These are phyloP conservation scores for Drosophila ezoana DNA, from an alignment of 2,888 invertebrate species.

Conservation along the genomic window DNA sequence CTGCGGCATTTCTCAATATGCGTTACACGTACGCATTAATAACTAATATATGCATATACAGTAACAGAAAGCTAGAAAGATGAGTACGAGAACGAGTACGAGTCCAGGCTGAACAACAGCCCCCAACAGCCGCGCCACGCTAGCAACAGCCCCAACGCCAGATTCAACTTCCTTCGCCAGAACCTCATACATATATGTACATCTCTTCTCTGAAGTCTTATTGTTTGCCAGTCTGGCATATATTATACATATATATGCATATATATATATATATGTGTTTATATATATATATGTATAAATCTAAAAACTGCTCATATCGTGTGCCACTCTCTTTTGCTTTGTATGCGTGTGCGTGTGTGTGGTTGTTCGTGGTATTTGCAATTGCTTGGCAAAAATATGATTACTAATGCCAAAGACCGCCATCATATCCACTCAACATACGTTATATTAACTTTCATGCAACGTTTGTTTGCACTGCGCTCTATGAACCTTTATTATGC, in stretches of 20 bases:
- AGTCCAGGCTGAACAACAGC: conserved; percentile 32
- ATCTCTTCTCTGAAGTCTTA: conserved; percentile 53
- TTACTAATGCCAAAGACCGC: conserved; percentile 73
- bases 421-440: conserved; percentile 53
- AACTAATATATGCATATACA: conserved; percentile 77
- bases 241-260: conserved; percentile 41
- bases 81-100: conserved; percentile 36
- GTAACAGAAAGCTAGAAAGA: conserved; percentile 59
- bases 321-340: background rate
- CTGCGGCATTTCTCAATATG: conserved; percentile 78
- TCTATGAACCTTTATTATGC: conserved; percentile 39
- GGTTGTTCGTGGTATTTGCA: conserved; percentile 57
- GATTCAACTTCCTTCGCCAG: background rate
- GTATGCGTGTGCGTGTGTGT: conserved; percentile 7
- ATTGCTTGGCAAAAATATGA: conserved; percentile 77
- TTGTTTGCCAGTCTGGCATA: conserved; percentile 64
- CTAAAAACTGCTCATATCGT: conserved; percentile 75
- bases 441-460: conserved; percentile 66
- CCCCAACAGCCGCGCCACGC: too few relatives aligned
- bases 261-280: conserved; percentile 45
- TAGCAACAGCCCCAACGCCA: background rate
- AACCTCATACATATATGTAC: too few relatives aligned
- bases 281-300: conserved; percentile 56
- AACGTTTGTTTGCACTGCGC: conserved; percentile 55
- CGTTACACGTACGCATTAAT: conserved; percentile 79